phyloP scores from a whole-genome alignment of 1,140 invertebrate species.

The Pomphorhynchus laevis region DNA sequence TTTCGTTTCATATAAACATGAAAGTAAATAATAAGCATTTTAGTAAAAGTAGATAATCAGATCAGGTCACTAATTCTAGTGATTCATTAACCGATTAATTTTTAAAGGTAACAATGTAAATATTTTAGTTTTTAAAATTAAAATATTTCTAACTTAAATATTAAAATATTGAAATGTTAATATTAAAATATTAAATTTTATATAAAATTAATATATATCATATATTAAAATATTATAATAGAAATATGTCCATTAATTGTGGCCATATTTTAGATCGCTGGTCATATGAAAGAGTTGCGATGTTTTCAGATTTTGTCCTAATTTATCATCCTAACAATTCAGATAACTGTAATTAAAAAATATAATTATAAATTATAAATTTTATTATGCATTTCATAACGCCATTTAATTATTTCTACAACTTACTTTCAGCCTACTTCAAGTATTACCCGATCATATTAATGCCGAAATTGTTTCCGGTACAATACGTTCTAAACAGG shows the following conservation, averaged over 20 bases:
- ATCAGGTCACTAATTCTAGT: no score
- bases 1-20: no score
- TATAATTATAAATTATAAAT: neutral
- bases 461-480: slow-evolving; percentile 84
- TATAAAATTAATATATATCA: neutral
- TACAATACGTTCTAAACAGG: slow-evolving; percentile 56
- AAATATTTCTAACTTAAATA: no score
- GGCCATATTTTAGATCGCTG: neutral
- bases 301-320: no score
- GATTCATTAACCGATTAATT: no score
- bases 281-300: no score
- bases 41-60: no score
- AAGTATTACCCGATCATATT: slow-evolving; percentile 65
- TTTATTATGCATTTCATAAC: slow-evolving; percentile 2
- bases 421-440: slow-evolving; percentile 30
- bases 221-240: neutral
- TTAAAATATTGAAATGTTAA: no score
- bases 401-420: slow-evolving; percentile 5
- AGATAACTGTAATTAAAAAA: neutral
- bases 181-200: no score
- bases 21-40: no score
- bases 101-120: no score
- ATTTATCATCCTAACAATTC: neutral
- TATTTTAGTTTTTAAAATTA: no score
- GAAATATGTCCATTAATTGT: neutral